These are phyloP conservation scores for Apodemus speciosus DNA, from an alignment of 2,113 vertebrate species.

Conservation along the genomic window DNA sequence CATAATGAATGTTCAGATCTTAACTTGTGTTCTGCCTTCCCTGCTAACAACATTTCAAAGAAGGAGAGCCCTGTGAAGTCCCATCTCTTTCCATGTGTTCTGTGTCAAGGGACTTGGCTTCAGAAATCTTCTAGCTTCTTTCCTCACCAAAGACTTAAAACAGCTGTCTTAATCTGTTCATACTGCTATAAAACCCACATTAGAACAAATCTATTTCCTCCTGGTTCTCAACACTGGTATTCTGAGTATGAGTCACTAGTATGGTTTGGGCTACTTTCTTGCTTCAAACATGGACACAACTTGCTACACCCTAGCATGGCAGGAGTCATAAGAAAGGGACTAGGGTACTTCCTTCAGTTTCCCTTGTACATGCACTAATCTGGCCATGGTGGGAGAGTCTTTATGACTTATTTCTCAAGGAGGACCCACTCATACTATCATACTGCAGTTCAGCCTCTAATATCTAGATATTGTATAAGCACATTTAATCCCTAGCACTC, in stretches of 20 bases:
- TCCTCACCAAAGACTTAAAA: too few relatives aligned
- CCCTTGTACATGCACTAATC: background rate
- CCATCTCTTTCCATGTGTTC: background rate
- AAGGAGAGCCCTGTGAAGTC: accelerated
- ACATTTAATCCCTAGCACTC: background rate
- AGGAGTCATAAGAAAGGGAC: background rate
- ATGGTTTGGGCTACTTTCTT: too few relatives aligned
- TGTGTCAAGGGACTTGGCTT: background rate
- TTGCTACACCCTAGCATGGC: background rate
- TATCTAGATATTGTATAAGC: too few relatives aligned
- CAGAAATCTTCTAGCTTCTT: background rate
- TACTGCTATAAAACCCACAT: background rate
- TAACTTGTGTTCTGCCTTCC: background rate
- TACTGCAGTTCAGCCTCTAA: background rate
- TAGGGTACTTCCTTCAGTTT: background rate
- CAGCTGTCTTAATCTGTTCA: background rate
- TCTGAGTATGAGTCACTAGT: too few relatives aligned
- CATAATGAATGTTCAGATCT: background rate
- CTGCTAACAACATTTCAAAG: background rate
- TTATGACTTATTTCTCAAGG: background rate
- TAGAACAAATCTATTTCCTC: background rate
- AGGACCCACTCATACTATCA: background rate
- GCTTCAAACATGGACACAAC: too few relatives aligned
- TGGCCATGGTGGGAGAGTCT: background rate
- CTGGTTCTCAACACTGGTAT: too few relatives aligned